A percentile compares a stretch with the other conserved stretches of the same genome.
Conservation (phyloP, 2,888 invertebrate genomes). For the Dynastes maya region DNA sequence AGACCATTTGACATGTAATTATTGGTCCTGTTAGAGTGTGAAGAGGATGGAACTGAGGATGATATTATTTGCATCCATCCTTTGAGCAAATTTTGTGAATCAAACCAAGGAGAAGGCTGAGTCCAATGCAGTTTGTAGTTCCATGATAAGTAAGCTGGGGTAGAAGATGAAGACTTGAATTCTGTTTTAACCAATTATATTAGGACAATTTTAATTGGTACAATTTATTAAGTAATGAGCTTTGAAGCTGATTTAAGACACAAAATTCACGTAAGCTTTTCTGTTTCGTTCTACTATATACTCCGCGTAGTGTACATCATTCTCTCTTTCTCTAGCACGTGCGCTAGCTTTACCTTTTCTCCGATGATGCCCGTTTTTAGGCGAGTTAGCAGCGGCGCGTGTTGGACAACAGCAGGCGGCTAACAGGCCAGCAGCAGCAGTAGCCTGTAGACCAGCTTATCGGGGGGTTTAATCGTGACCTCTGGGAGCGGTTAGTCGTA, state of each 20-base stretch:
- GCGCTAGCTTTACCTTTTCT: neutral
- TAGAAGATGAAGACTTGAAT: too few species aligned
- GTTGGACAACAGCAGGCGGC: constrained; percentile 29
- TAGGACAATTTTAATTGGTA: too few species aligned
- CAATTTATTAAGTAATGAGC: too few species aligned
- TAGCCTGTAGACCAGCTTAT: constrained; percentile 47
- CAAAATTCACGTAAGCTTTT: neutral
- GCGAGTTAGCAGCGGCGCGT: neutral
- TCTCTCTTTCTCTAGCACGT: neutral
- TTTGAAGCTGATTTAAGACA: neutral
- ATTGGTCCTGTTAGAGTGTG: too few species aligned
- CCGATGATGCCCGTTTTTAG: neutral
- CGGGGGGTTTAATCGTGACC: constrained; percentile 48
- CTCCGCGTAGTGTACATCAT: neutral
- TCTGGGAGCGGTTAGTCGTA: constrained; percentile 47
- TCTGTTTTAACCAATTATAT: too few species aligned
- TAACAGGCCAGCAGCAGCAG: constrained; percentile 19
- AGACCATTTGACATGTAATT: too few species aligned
- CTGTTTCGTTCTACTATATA: neutral
- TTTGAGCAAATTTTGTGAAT: too few species aligned
- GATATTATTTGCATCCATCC: too few species aligned
- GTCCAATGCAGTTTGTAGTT: too few species aligned
- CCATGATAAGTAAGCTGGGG: too few species aligned
- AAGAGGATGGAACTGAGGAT: too few species aligned
- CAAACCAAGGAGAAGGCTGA: too few species aligned